A percentile compares a stretch with the other conserved stretches of the same genome.
Evolutionary conservation across 2,797 vertebrate species (phyloP).

Genomic region (Capromys pilorides): DNA sequence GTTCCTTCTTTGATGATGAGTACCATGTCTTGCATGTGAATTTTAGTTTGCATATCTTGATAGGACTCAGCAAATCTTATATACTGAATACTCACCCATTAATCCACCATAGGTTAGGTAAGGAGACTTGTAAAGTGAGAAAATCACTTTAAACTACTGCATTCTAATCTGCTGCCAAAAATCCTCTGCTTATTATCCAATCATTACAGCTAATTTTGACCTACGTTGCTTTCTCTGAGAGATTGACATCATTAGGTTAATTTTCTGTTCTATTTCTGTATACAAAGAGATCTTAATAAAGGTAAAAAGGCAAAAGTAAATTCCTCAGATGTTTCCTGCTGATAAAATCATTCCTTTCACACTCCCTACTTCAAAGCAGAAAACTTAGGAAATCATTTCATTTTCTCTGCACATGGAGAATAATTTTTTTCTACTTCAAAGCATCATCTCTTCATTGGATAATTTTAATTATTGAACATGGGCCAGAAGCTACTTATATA

Average conservation of each 20-base stretch:
- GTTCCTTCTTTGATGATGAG: conserved; percentile 39
- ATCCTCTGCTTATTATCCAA: conserved; percentile 86
- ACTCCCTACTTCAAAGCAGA: conserved; percentile 82
- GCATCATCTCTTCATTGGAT: conserved; percentile 48
- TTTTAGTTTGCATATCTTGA: conserved; percentile 50
- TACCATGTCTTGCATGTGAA: not conserved
- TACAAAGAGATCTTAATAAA: conserved; percentile 85
- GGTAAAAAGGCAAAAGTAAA: conserved; percentile 83
- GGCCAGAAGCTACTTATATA: conserved; percentile 56
- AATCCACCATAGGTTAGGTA: conserved; percentile 58
- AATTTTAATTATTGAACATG: conserved; percentile 69
- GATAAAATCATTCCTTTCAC: conserved; percentile 86
- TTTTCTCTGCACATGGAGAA: conserved; percentile 65
- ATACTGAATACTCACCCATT: conserved; percentile 65
- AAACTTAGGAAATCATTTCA: conserved; percentile 80
- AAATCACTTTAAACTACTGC: conserved; percentile 83
- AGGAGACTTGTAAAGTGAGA: conserved; percentile 47
- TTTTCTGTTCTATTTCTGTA: conserved; percentile 81
- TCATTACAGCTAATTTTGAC: conserved; percentile 89
- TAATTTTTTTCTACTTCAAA: conserved; percentile 73
- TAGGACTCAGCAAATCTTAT: conserved; percentile 50
- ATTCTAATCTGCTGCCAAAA: conserved; percentile 84
- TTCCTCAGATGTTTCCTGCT: conserved; percentile 78
- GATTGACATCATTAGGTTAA: conserved; percentile 85
- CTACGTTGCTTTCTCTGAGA: conserved; percentile 88